Conservation (phyloP, 53 echinoderm and acorn worm genomes). For the Astropecten irregularis region DNA sequence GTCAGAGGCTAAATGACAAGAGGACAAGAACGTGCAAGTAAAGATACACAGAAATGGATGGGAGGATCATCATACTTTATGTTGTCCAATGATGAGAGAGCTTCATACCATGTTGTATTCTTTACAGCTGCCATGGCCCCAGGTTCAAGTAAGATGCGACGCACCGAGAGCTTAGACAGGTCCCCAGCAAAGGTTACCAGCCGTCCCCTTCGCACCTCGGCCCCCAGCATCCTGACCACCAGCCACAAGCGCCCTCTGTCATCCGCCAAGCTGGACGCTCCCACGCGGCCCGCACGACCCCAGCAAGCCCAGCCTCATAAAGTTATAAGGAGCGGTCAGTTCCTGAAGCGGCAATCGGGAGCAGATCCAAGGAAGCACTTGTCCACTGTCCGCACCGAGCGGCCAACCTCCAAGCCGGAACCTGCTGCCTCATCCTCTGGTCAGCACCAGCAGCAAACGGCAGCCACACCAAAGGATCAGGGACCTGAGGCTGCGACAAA, state of each 20-base stretch:
- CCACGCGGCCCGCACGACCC: background rate
- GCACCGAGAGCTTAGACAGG: conserved; percentile 9
- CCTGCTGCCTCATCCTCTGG: background rate
- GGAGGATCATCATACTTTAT: background rate
- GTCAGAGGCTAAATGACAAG: no score
- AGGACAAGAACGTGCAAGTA: no score
- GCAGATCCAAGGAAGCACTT: background rate
- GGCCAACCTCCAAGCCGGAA: background rate
- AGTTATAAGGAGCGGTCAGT: background rate
- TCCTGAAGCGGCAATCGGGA: background rate
- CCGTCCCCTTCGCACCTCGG: conserved; percentile 58
- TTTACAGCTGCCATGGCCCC: conserved; percentile 57
- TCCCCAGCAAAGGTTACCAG: conserved; percentile 56
- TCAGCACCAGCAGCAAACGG: background rate
- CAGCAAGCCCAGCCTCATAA: conserved; percentile 1
- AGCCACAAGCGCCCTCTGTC: conserved; percentile 45
- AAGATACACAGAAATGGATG: no score
- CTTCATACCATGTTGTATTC: no score
- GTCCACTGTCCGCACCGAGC: background rate
- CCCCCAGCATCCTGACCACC: conserved; percentile 58
- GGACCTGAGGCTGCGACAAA: background rate
- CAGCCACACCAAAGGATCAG: background rate
- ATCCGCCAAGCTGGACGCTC: background rate
- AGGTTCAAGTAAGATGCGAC: conserved; percentile 18
- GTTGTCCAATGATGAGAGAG: no score